phyloP scores from a whole-genome alignment of 2,888 invertebrate genomes.

The Sisyra nigra region DNA sequence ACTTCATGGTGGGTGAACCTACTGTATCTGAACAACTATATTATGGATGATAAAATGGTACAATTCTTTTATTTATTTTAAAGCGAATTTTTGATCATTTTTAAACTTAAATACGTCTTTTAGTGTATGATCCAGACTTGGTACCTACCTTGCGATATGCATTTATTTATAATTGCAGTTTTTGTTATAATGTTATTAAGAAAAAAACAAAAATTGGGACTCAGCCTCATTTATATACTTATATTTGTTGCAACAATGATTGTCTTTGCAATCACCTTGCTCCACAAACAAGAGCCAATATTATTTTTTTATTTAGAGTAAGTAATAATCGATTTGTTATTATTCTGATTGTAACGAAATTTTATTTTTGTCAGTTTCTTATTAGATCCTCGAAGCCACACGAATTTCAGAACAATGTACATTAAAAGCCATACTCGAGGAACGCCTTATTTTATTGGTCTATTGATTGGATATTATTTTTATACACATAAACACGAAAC shows the following conservation, averaged over 20 bases:
- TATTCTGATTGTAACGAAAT: background rate
- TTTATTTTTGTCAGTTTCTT: conserved; percentile 27
- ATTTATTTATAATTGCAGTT: conserved; percentile 42
- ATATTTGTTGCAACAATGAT: conserved; percentile 28
- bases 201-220: conserved; percentile 25
- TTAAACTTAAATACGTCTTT: no score
- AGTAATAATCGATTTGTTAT: conserved; percentile 1
- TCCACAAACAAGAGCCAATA: conserved; percentile 31
- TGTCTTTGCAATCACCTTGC: conserved; percentile 35
- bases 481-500: background rate
- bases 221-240: conserved; percentile 23
- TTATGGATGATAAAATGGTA: conserved; percentile 38
- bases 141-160: conserved; percentile 57
- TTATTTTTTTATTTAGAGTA: conserved; percentile 39
- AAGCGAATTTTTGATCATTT: no score
- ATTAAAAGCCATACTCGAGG: conserved; percentile 42
- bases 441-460: conserved; percentile 39
- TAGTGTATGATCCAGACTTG: conserved; percentile 52
- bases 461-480: conserved; percentile 34
- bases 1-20: conserved; percentile 47
- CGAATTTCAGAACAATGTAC: conserved; percentile 37
- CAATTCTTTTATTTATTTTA: conserved; percentile 20
- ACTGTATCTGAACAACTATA: conserved; percentile 42
- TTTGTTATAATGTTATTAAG: conserved; percentile 31
- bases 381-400: conserved; percentile 30